A percentile compares a stretch with the other conserved stretches of the same genome.
Evolutionary conservation across 2,888 invertebrate species (phyloP).

Genomic region (Barypeithes pellucidus): DNA sequence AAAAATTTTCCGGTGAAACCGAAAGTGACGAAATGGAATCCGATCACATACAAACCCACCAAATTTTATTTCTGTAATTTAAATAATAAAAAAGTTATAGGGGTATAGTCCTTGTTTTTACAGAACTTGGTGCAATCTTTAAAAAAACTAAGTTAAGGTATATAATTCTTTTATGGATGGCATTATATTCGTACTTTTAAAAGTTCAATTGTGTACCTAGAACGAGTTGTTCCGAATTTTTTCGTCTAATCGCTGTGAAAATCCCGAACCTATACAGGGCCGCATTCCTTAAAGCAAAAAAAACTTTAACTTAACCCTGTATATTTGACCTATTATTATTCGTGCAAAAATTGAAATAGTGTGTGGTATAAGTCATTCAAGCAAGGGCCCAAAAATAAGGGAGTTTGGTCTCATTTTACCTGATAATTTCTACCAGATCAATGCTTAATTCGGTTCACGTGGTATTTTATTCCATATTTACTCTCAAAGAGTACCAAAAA

Average conservation of each 20-base stretch:
- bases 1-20: too few relatives aligned
- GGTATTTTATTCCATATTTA: too few relatives aligned
- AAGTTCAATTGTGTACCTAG: slow-evolving; percentile 57
- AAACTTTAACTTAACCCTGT: slow-evolving; percentile 26
- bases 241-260: slow-evolving; percentile 30
- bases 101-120: too few relatives aligned
- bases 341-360: slow-evolving; percentile 34
- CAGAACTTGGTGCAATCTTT: background rate
- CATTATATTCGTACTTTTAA: slow-evolving; percentile 64
- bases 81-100: too few relatives aligned
- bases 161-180: slow-evolving; percentile 60
- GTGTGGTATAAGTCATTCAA: background rate
- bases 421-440: too few relatives aligned
- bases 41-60: too few relatives aligned
- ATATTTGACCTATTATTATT: slow-evolving; percentile 17
- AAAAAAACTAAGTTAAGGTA: slow-evolving; percentile 22
- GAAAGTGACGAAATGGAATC: too few relatives aligned
- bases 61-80: too few relatives aligned
- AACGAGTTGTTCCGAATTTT: slow-evolving; percentile 28
- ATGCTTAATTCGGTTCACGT: too few relatives aligned
- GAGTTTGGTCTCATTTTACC: too few relatives aligned
- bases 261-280: slow-evolving; percentile 29
- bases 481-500: too few relatives aligned
- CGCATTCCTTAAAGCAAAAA: slow-evolving; percentile 17
- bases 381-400: too few relatives aligned